Conservation (phyloP, 2,113 vertebrate species). For the Chaetodon auriga region DNA sequence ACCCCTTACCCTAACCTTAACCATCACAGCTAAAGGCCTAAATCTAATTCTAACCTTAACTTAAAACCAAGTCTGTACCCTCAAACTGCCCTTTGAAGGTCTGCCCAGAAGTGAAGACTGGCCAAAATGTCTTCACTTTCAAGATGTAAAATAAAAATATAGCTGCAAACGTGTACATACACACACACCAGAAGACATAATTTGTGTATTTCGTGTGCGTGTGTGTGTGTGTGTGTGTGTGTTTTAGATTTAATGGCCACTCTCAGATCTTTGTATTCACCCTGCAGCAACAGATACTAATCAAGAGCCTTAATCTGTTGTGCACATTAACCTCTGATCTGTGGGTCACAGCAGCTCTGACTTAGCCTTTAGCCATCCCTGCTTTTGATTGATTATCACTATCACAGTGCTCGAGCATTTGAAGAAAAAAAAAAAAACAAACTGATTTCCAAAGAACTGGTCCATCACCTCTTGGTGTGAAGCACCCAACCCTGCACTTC, state of each 20-base stretch:
- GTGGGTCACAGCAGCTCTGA: neutral
- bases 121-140: too few relatives aligned
- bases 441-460: neutral
- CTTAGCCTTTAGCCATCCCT: slow-evolving; percentile 23
- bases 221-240: neutral
- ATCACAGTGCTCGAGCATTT: neutral
- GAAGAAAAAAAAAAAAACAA: neutral
- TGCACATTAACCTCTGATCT: slow-evolving; percentile 47
- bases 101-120: too few relatives aligned
- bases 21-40: too few relatives aligned
- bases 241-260: neutral
- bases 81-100: too few relatives aligned
- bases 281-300: slow-evolving; percentile 25
- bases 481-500: neutral
- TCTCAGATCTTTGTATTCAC: slow-evolving; percentile 13
- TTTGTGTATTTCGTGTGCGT: neutral
- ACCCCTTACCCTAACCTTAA: too few relatives aligned
- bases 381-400: slow-evolving; percentile 28
- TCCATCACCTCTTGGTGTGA: neutral
- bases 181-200: neutral
- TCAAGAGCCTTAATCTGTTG: slow-evolving; percentile 12
- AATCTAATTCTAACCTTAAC: too few relatives aligned
- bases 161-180: neutral
- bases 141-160: too few relatives aligned
- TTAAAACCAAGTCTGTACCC: too few relatives aligned